Conservation (phyloP, 2,113 vertebrate species). For the Dendropsophus ebraccatus region DNA sequence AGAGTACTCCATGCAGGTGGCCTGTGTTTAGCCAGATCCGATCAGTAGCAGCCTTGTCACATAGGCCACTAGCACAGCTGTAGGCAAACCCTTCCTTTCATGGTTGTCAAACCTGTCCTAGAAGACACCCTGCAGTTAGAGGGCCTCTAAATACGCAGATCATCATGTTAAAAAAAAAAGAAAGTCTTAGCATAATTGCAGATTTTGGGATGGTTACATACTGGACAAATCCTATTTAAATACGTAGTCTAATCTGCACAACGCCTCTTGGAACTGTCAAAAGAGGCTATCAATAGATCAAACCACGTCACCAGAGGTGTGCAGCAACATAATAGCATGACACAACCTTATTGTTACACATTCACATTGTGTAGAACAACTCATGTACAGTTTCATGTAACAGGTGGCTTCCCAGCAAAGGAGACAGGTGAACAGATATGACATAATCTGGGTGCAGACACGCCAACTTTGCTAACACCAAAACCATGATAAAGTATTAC, state of each 20-base stretch:
- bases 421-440: not conserved
- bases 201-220: not conserved
- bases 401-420: not conserved
- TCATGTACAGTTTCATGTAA: not conserved
- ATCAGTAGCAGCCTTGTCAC: not conserved
- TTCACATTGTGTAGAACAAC: not conserved
- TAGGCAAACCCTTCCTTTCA: not conserved
- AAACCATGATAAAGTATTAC: not conserved
- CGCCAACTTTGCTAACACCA: not conserved
- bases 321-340: not conserved
- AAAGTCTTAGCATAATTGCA: not conserved
- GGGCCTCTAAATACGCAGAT: no score
- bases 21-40: not conserved
- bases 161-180: not conserved
- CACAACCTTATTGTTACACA: not conserved
- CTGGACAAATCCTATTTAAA: not conserved
- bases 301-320: not conserved
- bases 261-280: slow-evolving; percentile 5
- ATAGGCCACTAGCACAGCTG: not conserved
- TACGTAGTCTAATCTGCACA: not conserved
- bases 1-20: not conserved
- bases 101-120: not conserved
- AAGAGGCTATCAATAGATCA: not conserved
- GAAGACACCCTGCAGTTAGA: not conserved
- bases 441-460: not conserved